These are phyloP conservation scores for Adoxophyes honmai DNA, from an alignment of 1,140 invertebrate genomes.

Conservation along the genomic window DNA sequence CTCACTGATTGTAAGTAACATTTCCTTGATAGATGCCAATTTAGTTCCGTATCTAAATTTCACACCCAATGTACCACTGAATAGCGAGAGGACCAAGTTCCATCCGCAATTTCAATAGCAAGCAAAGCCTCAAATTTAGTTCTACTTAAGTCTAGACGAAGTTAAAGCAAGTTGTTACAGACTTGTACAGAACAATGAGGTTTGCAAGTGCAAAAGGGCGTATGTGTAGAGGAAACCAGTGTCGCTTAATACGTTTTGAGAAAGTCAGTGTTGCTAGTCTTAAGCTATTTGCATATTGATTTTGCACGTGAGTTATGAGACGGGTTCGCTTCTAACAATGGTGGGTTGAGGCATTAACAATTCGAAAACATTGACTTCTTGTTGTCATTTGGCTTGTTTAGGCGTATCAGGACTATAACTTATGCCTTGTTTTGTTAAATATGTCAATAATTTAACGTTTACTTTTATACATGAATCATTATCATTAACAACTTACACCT, in stretches of 20 bases:
- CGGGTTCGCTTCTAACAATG: constrained; percentile 6
- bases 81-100: constrained; percentile 36
- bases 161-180: constrained; percentile 43
- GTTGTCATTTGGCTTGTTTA: background rate
- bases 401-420: no score
- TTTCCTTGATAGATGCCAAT: no score
- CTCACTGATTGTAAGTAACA: no score
- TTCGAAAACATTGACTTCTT: background rate
- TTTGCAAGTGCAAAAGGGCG: constrained; percentile 42
- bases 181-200: constrained; percentile 17
- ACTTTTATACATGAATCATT: no score
- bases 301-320: constrained; percentile 21
- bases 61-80: background rate
- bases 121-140: constrained; percentile 66
- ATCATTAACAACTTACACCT: no score
- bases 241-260: background rate
- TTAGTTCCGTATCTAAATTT: background rate
- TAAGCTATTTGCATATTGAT: constrained; percentile 59
- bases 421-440: background rate
- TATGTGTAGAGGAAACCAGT: background rate
- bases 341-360: background rate
- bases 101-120: constrained; percentile 69
- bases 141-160: constrained; percentile 55
- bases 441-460: no score
- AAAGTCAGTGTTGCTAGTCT: constrained; percentile 23